Base-by-base conservation (phyloP, 2,113 vertebrate species). In the Lamprologus callipterus region DNA sequence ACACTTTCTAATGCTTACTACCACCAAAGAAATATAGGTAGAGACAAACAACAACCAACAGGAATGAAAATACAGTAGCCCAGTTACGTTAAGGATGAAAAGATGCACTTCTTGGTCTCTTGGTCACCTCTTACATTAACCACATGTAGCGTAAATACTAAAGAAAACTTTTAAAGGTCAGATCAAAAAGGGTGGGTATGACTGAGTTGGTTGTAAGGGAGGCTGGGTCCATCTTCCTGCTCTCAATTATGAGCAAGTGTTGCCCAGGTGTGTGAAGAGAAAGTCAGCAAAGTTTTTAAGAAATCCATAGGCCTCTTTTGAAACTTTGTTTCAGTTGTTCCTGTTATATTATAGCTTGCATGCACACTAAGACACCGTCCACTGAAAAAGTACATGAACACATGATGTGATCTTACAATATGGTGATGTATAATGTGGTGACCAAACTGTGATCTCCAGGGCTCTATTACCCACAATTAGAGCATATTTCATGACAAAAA, bases 151-250 rank as follows among this genome's bases (percentile, higher is more conserved):
- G 73, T 88, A 84, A 87, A 92, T 79, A 85, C 68, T 85, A 81
- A 86, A 88, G 73, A 85, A 88, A 88, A 83, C 82, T 73, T 88
- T 54, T 79, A 85, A 87, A 91, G 81, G 87, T 86, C 81, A 84
- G 68, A 79, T 14, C 9, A 55, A 63, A 33, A 85, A 40, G 82
- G 84, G 89, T 83, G 70, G 84, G 81, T 49, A 55, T 49, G 75
- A 70, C 49, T 63, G 45, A 85, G 51, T 75, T 79, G 78, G 83
- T 81, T 88, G 53, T 86, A 83, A 57, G 81, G 31, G 83, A 78
- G 88, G 13, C 40, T 49, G 33, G 70, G 19, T 80, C 47, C 58
- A 17, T 84, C 80, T 78, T 89, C 90, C 75, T 75, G 4, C 33
- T 80, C 55, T 88, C 68, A 84, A 14, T 81, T 35, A 82, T 63